Base-by-base conservation (phyloP, 2,113 vertebrate genomes). In the Nyctibius bracteatus region DNA sequence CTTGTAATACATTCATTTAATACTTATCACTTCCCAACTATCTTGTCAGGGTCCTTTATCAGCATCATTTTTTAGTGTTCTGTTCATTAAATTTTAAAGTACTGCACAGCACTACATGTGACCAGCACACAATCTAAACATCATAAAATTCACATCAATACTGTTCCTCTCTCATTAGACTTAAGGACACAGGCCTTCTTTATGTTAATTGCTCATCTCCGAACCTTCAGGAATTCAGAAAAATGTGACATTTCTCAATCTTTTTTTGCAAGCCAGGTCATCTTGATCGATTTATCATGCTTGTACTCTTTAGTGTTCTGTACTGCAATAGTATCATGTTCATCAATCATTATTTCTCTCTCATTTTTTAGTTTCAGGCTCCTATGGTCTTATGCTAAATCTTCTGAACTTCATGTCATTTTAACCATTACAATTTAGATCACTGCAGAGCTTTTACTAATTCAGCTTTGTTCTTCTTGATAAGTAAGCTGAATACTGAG, bases 271-370 rank as follows among this genome's bases (percentile, higher is more conserved):
- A 92, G 51, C 44, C 82, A 95, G 71, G 80, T 77, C 72, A 17
- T 81, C 23, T 30, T 87, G 73, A 66, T 67, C 13, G 21, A 88
- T 96, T 94, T 90, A 78, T 86, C 70, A 86, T 13, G 54, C 84
- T 95, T 73, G 13, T 18, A 31, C 44, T 86, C 84, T 80, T 92
- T 27, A 52, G 25, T 90, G 79, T 92, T 74, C 88, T 83, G 57
- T 14, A 27, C 62, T 87, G 74, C 39, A 82, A 20, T 49, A 72
- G 33, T 82, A 75, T 77, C 28, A 10, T 62, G 46, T 21, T 54
- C 74, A 94, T 97, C 30, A 8, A 87, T 97, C 90, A 77, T 51
- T 94, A 83, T 92, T 94, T 94, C 86, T 14, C 61, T 86, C 68
- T 81, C 43, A 27, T 28, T 22, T 80, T 90, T 96, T 95, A 58